Evolutionary conservation across 2,113 vertebrate genomes (phyloP), one percentile per base, ranked within the genome.

Genomic region (Albula goreensis): DNA sequence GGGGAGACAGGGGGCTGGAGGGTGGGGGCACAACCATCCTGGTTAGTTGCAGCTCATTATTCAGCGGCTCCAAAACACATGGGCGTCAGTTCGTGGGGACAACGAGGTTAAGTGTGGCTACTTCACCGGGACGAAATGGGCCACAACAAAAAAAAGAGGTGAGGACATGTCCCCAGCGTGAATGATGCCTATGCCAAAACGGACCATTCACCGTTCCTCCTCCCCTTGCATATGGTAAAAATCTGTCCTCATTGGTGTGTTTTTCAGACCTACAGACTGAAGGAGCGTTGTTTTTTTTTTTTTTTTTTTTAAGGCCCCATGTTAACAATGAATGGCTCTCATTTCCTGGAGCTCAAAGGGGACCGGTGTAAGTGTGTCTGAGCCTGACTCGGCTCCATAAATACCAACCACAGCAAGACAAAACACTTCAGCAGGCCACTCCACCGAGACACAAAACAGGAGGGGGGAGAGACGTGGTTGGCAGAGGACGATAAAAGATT

Each of bases 371-470:
- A 48, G 50, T 41, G 31, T 41, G 31, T 41, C 31, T 41, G 31
- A 78, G 66, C 83, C 66, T 25, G 31, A 51, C 50, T n/a, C 50
- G 17, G 51, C 51, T 74, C 50, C 7, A 66, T 78, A 78, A 78
- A 53, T 78, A 78, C 83, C 83, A 50, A 48, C 19, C 60, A 74
- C 49, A 50, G 41, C 22, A 49, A 80, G 80, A 63, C 56, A 83
- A 77, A 48, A 87, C 4, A 2, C 86, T 81, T 15, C 56, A 12
- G 56, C 56, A 10, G 56, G 7, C 53, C 53, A 3, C 2, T 12
- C 82, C 78, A 89, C 74, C 51, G 86, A 70, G 60, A 70, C 57
- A 83, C 66, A 83, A 25, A 83, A 56, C 85, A 83, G 41, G 50
- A n/a, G 5, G 9, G 48, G 85, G 84, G 85, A 22, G 83, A 88